A percentile compares a stretch with the other conserved stretches of the same genome.
Evolutionary conservation across 2,113 vertebrate species (phyloP).

Genomic region (Bubo bubo): DNA sequence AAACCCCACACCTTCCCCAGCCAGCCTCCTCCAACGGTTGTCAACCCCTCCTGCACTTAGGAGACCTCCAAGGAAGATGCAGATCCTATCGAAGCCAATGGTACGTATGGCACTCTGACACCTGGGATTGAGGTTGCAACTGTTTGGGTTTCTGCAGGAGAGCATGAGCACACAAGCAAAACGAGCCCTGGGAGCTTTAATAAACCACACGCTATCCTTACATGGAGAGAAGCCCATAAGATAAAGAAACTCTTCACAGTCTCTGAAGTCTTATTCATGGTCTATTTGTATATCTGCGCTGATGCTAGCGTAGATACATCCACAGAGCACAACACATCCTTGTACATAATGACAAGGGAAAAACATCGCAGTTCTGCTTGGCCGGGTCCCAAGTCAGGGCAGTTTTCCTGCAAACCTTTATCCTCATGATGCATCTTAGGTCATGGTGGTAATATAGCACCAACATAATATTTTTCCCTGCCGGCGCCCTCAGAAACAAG

Average conservation of each 20-base stretch:
- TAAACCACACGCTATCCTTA: accelerated
- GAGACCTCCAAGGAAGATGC: not conserved
- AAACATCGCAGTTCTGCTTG: not conserved
- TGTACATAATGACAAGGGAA: not conserved
- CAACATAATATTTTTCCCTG: not conserved
- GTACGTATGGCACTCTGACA: accelerated
- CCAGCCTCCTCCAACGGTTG: not conserved
- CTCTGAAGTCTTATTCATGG: not conserved
- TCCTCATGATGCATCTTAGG: not conserved
- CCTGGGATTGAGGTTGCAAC: not conserved
- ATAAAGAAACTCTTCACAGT: slow-evolving; percentile 18
- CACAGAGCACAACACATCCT: not conserved
- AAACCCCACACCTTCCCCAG: not conserved
- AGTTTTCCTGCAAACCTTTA: not conserved
- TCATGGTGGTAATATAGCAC: not conserved
- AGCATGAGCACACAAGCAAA: slow-evolving; percentile 9
- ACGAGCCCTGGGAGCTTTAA: not conserved
- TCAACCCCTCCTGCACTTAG: accelerated
- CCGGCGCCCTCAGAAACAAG: not conserved
- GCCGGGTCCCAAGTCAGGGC: not conserved
- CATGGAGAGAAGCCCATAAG: slow-evolving; percentile 36
- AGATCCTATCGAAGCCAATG: accelerated
- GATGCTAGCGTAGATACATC: not conserved
- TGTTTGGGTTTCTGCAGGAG: not conserved
- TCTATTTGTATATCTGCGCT: not conserved